Evolutionary conservation across 2,113 vertebrate genomes (phyloP), one percentile per base, ranked within the genome.

Genomic region (Poeciliopsis turrubarensis): DNA sequence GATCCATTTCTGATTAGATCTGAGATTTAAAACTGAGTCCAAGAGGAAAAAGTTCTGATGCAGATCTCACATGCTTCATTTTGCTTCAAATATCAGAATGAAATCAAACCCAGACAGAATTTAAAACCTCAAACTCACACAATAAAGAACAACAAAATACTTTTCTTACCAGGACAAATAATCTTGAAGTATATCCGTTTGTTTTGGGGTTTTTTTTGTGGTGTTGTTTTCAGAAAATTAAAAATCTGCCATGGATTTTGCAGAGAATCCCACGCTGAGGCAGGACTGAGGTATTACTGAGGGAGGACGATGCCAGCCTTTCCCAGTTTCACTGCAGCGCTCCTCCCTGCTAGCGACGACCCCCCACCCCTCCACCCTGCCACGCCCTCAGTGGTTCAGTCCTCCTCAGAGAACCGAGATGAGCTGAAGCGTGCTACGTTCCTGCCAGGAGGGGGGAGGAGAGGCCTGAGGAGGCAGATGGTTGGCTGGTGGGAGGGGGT

Each of bases 111-210:
- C 65, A 29, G 65, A 47, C n/a, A 19, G 27, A 3, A 66, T 41
- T 66, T 13, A 27, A 66, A 34, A 37, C 22, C 29, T 54, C 14
- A 51, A 60, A 9, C 34, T 57, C 25, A 57, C 1, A 25, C 51
- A n/a, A 57, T 47, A 19, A 47, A 47, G 17, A n/a, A 13, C 8
- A 26, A n/a, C n/a, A 68, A 72, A 70, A 34, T 1, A 63, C 12
- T 75, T 77, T 17, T 78, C 91, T 91, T 89, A 92, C 91, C 91
- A 61, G 79, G 77, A 37, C 1, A 67, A 72, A 14, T 60, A 30
- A 57, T 13, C 26, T 60, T 26, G 60, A 22, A 12, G 12, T 47
- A 51, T 64, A 31, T 54, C 2, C 51, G 37, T 30, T 29, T 34
- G 29, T 14, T 34, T 34, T 1, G 7, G 5, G 5, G 31, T 3